Evolutionary conservation across 1,140 invertebrate genomes (phyloP).

Genomic region (Eueides isabella): DNA sequence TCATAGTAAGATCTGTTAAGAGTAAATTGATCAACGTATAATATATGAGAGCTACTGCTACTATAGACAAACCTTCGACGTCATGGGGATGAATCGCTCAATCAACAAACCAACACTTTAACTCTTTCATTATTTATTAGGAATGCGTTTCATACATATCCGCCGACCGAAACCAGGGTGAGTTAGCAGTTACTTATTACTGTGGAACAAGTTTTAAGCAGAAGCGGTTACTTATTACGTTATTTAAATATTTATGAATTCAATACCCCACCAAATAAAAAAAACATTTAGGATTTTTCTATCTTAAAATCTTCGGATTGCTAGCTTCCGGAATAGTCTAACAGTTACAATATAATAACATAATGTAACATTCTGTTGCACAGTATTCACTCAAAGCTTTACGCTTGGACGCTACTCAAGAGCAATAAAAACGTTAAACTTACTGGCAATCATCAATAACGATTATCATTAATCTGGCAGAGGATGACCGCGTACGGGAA

Average conservation of each 20-base stretch:
- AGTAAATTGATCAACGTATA: background rate
- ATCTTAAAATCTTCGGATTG: too few relatives aligned
- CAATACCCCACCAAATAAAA: too few relatives aligned
- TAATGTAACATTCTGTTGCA: too few relatives aligned
- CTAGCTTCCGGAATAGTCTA: too few relatives aligned
- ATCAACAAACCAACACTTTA: constrained; percentile 63
- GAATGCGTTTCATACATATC: constrained; percentile 54
- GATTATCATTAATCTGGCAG: constrained; percentile 72
- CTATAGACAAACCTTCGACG: constrained; percentile 46
- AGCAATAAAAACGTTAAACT: constrained; percentile 66
- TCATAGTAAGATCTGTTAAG: background rate
- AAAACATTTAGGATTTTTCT: too few relatives aligned
- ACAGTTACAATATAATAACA: too few relatives aligned
- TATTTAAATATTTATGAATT: too few relatives aligned
- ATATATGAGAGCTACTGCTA: constrained; percentile 39
- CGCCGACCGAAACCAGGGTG: constrained; percentile 58
- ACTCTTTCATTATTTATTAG: constrained; percentile 55
- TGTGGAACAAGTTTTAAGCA: constrained; percentile 39
- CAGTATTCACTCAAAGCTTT: background rate
- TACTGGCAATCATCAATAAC: constrained; percentile 74
- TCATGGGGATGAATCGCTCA: constrained; percentile 64
- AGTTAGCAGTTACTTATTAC: constrained; percentile 58
- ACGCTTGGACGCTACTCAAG: constrained; percentile 42
- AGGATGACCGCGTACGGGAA: constrained; percentile 54
- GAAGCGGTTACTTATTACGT: constrained; percentile 5